Base-by-base conservation (phyloP, 2,797 vertebrate genomes). In the Emydoidea blandingii region DNA sequence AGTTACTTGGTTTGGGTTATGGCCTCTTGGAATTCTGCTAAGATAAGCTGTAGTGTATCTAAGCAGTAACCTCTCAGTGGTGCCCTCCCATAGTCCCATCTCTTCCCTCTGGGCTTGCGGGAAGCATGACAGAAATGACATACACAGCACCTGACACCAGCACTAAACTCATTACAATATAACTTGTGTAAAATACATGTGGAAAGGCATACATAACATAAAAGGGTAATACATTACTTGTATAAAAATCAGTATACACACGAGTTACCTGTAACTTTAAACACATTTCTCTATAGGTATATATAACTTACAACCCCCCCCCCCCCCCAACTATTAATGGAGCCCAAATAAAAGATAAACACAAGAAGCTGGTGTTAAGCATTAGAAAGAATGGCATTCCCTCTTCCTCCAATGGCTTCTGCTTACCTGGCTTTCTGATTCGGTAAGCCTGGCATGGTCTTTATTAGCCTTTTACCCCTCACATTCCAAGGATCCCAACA, bases 401-500 rank as follows among this genome's bases (percentile, higher is more conserved):
- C n/a, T 72, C 19, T 41, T 72, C 37, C 19, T 41, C 37, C 44
- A 14, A 47, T 41, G 8, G 29, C 12, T 68, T 65, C 37, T 65
- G 37, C 95, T 96, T 96, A 98, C 97, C 87, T 97, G 78, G 90
- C 12, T 41, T 68, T 96, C 81, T 85, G 54, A 44, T 65, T 19
- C 49, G 8, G 16, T 62, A 21, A 19, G 85, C 54, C 27, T 44
- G 92, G 68, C 31, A 83, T 89, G 11, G 91, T 92, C 92, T 94
- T 97, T 54, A 94, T 68, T 52, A 96, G 90, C 81, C 93, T 97
- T 84, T 81, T 91, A 62, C 90, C 89, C 7, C 94, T 96, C 81
- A 81, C 19, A 74, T 95, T 96, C 95, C 96, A 95, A 82, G 97
- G 96, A 72, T 98, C 97, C 96, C 93, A 97, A 92, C 95, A 98